Conservation (phyloP, 2,888 invertebrate species). For the Pachycephus smyrnensis region DNA sequence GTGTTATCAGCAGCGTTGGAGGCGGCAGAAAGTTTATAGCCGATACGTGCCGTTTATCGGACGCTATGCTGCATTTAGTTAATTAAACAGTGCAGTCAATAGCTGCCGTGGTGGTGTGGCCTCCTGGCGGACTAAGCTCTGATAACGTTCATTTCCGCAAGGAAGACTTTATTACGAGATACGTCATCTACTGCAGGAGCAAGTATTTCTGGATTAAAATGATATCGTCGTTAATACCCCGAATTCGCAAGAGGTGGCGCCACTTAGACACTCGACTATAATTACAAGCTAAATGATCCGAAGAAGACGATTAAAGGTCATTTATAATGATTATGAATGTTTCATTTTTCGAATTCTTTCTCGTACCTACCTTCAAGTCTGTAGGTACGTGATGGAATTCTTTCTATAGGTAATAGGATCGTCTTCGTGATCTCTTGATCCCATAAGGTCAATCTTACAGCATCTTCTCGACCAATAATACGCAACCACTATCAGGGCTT, state of each 20-base stretch:
- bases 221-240: constrained; percentile 2
- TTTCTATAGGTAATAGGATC: background rate
- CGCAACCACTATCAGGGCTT: background rate
- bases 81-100: constrained; percentile 51
- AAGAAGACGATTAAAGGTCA: background rate
- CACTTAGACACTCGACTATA: constrained; percentile 19
- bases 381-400: background rate
- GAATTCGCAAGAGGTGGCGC: constrained; percentile 45
- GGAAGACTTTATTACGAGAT: background rate
- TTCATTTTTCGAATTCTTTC: background rate
- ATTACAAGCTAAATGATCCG: constrained; percentile 9
- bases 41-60: constrained; percentile 55
- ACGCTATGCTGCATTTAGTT: constrained; percentile 50
- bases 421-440: background rate
- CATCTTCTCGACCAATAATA: background rate
- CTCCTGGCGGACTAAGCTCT: background rate
- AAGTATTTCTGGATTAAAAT: background rate
- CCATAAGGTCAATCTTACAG: background rate
- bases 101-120: constrained; percentile 18
- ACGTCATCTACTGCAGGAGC: background rate
- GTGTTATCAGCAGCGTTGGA: constrained; percentile 53
- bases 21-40: constrained; percentile 54
- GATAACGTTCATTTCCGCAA: background rate
- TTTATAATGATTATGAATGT: background rate
- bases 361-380: background rate